phyloP scores from a whole-genome alignment of 1,140 invertebrate genomes.

The Tetramorium parvispinum region DNA sequence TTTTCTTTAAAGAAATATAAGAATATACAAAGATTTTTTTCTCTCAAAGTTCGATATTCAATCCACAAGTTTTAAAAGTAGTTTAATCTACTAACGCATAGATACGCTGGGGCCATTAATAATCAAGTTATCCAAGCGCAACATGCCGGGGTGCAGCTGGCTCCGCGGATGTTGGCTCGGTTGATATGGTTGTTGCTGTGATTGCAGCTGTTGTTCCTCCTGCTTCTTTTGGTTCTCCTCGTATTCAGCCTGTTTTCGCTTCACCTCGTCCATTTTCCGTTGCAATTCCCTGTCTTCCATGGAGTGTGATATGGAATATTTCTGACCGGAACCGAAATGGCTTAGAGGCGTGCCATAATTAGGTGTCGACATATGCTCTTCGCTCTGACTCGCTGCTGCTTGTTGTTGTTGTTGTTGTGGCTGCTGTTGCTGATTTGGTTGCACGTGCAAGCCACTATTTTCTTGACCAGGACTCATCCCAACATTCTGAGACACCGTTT shows the following conservation, averaged over 20 bases:
- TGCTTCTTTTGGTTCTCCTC: conserved; percentile 83
- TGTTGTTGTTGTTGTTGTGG: conserved; percentile 22
- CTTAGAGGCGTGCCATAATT: conserved; percentile 53
- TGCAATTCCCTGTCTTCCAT: conserved; percentile 85
- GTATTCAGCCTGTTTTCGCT: conserved; percentile 85
- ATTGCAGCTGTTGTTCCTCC: conserved; percentile 83
- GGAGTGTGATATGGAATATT: conserved; percentile 64
- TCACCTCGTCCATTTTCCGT: conserved; percentile 86
- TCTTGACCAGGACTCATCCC: conserved; percentile 37
- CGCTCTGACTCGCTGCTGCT: conserved; percentile 66
- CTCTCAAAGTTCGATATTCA: neutral
- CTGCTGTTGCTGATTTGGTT: conserved; percentile 55
- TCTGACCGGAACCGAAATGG: conserved; percentile 76
- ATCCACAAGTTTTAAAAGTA: neutral
- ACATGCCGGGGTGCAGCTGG: conserved; percentile 81
- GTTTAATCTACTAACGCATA: conserved; percentile 72
- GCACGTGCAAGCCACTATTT: conserved; percentile 34
- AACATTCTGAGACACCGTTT: conserved; percentile 40
- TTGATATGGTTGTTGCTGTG: conserved; percentile 77
- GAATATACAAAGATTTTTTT: neutral
- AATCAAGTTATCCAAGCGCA: conserved; percentile 87
- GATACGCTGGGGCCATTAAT: conserved; percentile 84
- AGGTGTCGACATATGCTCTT: conserved; percentile 16
- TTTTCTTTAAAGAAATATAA: neutral
- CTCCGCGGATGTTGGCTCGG: conserved; percentile 78